Percentiles rank a stretch among this genome's conserved stretches.
These are phyloP conservation scores for Acridotheres tristis DNA, from an alignment of 2,797 vertebrate genomes.

Conservation along the genomic window DNA sequence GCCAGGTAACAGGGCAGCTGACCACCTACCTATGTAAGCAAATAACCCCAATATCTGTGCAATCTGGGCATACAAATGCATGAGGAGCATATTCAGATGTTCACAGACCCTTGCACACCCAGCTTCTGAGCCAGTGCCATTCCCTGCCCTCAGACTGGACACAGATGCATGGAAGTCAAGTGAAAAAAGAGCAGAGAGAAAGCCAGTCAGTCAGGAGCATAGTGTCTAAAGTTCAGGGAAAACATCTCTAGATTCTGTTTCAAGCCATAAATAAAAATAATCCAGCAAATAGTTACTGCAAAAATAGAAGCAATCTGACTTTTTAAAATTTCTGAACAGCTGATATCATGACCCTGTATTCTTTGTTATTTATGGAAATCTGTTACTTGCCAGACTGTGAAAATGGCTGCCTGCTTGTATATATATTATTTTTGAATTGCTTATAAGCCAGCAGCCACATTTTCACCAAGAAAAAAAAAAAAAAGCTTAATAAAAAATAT, in stretches of 20 bases:
- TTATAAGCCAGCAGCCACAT: background rate
- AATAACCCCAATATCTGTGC: background rate
- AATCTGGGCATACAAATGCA: background rate
- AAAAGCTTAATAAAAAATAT: background rate
- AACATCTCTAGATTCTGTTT: constrained; percentile 29
- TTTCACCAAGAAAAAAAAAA: background rate
- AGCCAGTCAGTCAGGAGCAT: background rate
- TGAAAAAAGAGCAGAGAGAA: background rate
- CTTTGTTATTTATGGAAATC: constrained; percentile 51
- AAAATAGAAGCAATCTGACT: constrained; percentile 24
- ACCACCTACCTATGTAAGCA: background rate
- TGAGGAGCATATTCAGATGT: background rate
- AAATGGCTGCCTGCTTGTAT: constrained; percentile 12
- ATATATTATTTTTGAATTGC: background rate
- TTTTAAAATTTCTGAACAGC: constrained; percentile 2
- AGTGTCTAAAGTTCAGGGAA: constrained; percentile 1
- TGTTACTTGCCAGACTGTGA: constrained; percentile 22
- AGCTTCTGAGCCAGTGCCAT: background rate
- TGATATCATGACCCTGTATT: constrained; percentile 5
- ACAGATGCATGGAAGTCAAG: background rate
- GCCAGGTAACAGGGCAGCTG: background rate
- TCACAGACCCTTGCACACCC: background rate
- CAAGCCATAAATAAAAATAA: constrained; percentile 18
- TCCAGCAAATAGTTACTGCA: background rate
- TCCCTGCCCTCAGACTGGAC: background rate